These are phyloP conservation scores for Aelia acuminata DNA, from an alignment of 2,888 invertebrate species.

Conservation along the genomic window DNA sequence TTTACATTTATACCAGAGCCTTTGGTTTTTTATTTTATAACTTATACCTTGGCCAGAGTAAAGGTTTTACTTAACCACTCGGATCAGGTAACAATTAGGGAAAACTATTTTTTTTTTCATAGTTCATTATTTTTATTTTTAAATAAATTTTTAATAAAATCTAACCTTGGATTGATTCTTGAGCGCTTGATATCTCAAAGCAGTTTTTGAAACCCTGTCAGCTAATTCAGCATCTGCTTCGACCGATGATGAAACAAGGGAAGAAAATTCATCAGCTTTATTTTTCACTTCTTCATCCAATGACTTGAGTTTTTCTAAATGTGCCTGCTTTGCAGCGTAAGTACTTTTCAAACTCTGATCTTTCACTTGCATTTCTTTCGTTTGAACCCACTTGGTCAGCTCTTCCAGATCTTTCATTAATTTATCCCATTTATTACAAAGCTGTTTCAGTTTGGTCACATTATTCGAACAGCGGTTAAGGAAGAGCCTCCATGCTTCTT, in stretches of 20 bases:
- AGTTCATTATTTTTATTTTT: background rate
- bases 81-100: too few relatives aligned
- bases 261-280: constrained; percentile 79
- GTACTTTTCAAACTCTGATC: constrained; percentile 91
- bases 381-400: constrained; percentile 87
- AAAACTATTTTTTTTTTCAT: too few relatives aligned
- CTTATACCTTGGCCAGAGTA: too few relatives aligned
- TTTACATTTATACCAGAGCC: too few relatives aligned
- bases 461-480: constrained; percentile 80
- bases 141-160: background rate
- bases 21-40: too few relatives aligned
- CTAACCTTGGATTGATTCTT: constrained; percentile 82
- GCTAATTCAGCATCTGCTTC: constrained; percentile 83
- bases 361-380: constrained; percentile 87
- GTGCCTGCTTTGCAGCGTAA: constrained; percentile 84
- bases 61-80: too few relatives aligned
- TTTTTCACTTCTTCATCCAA: constrained; percentile 80
- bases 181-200: constrained; percentile 85
- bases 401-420: constrained; percentile 84
- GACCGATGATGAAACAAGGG: constrained; percentile 79
- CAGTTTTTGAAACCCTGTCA: constrained; percentile 81
- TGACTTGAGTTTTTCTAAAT: constrained; percentile 82
- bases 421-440: constrained; percentile 85
- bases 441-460: constrained; percentile 80
- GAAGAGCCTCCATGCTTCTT: constrained; percentile 82